A percentile compares a stretch with the other conserved stretches of the same genome.
Conservation (phyloP, 2,797 vertebrate genomes). For the Masticophis lateralis region DNA sequence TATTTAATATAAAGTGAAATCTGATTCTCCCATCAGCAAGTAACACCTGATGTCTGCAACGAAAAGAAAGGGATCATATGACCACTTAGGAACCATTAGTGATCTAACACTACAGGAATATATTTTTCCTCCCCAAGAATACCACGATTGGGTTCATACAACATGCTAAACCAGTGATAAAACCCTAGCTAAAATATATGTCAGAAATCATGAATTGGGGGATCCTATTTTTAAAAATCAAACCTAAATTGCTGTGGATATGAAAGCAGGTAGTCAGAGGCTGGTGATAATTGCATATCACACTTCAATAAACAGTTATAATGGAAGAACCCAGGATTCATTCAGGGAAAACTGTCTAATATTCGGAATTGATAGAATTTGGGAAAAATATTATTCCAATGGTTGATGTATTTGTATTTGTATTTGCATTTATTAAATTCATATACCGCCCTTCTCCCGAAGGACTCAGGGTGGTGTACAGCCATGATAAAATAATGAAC, state of each 20-base stretch:
- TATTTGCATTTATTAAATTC: too few relatives aligned
- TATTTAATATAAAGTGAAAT: not conserved
- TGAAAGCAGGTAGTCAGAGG: not conserved
- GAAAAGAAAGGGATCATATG: not conserved
- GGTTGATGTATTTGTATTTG: not conserved
- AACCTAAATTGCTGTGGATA: not conserved
- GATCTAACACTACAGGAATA: not conserved
- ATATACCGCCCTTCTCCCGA: too few relatives aligned
- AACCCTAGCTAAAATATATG: not conserved
- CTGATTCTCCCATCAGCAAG: not conserved
- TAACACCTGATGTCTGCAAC: not conserved
- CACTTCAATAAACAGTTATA: not conserved
- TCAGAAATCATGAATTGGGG: not conserved
- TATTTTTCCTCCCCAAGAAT: not conserved
- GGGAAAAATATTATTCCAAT: not conserved
- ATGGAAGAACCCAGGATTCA: not conserved
- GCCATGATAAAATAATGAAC: too few relatives aligned
- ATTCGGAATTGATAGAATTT: not conserved
- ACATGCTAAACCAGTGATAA: not conserved
- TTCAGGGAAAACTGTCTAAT: not conserved
- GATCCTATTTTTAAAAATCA: not conserved
- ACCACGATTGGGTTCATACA: not conserved
- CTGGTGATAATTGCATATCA: not conserved
- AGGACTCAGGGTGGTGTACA: too few relatives aligned
- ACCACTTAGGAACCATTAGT: not conserved